Percentiles rank a stretch among this genome's conserved stretches.
phyloP scores from a whole-genome alignment of 2,113 vertebrate species.

The Dromaius novaehollandiae region DNA sequence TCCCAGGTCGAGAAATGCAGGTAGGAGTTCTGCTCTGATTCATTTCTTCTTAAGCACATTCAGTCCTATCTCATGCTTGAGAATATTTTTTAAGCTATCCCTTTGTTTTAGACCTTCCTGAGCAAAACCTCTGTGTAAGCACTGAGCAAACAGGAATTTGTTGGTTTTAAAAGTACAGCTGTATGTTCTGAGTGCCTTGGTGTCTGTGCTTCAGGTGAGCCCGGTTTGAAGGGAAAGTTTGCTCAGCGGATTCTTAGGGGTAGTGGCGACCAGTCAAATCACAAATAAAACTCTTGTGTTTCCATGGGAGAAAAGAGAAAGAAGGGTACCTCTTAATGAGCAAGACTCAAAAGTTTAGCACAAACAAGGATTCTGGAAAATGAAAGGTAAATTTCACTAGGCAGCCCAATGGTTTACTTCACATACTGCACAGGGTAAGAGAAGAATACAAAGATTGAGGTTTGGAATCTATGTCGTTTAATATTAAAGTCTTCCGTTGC shows the following conservation, averaged over 20 bases:
- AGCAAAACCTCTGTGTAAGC: constrained; percentile 31
- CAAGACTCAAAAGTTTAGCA: background rate
- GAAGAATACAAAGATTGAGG: background rate
- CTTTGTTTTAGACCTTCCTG: constrained; percentile 65
- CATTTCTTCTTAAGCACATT: constrained; percentile 52
- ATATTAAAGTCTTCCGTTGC: background rate
- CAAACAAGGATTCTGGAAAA: background rate
- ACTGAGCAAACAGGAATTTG: constrained; percentile 47
- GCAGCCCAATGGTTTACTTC: background rate
- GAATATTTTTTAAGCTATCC: constrained; percentile 58
- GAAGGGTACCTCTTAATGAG: background rate
- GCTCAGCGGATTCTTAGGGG: background rate
- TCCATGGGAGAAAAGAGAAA: background rate
- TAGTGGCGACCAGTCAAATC: background rate
- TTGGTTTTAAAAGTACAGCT: background rate
- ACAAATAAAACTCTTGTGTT: background rate
- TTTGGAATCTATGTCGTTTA: background rate
- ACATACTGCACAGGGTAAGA: background rate
- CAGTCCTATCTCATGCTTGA: constrained; percentile 49
- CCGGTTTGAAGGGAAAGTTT: background rate
- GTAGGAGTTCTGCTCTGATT: constrained; percentile 57
- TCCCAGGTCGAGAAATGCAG: constrained; percentile 51
- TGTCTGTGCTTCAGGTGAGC: background rate
- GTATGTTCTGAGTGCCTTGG: background rate
- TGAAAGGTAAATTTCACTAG: background rate